These are phyloP conservation scores for Caenorhabditis briggsae DNA, from an alignment of 1,140 invertebrate species.

Conservation along the genomic window DNA sequence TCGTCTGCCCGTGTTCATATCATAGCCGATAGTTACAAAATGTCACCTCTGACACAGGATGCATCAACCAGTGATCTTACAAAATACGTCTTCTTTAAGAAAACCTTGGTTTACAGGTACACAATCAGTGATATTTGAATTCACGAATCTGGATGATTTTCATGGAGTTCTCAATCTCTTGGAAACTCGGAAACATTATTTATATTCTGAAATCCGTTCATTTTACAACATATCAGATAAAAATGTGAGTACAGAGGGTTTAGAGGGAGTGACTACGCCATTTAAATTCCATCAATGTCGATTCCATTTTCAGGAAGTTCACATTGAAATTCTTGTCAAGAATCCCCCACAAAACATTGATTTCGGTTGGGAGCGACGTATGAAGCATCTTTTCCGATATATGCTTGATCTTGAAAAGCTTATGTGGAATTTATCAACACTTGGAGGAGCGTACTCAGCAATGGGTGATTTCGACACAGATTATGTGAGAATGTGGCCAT, in stretches of 20 bases:
- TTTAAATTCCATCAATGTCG: no score
- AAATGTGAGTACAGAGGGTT: background rate
- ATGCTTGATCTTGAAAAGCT: constrained; percentile 55
- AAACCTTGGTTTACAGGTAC: background rate
- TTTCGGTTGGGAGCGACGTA: constrained; percentile 7
- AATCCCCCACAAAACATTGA: constrained; percentile 5
- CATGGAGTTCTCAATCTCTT: background rate
- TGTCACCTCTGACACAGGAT: background rate
- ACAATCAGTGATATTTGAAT: constrained; percentile 14
- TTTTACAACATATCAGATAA: constrained; percentile 5
- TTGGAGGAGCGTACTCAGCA: constrained; percentile 58
- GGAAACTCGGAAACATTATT: background rate
- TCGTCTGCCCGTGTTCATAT: background rate
- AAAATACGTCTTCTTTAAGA: background rate
- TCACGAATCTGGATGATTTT: background rate
- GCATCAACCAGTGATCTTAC: constrained; percentile 9
- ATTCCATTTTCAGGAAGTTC: background rate
- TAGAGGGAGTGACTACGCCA: no score
- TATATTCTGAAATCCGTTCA: background rate
- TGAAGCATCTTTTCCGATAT: constrained; percentile 21
- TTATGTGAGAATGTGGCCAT: background rate
- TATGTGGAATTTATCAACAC: constrained; percentile 60
- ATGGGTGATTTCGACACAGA: constrained; percentile 54
- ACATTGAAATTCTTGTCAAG: background rate
- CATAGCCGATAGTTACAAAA: background rate